A percentile compares a stretch with the other conserved stretches of the same genome.
Evolutionary conservation across 1,140 invertebrate genomes (phyloP).

Genomic region (Triops longicaudatus): DNA sequence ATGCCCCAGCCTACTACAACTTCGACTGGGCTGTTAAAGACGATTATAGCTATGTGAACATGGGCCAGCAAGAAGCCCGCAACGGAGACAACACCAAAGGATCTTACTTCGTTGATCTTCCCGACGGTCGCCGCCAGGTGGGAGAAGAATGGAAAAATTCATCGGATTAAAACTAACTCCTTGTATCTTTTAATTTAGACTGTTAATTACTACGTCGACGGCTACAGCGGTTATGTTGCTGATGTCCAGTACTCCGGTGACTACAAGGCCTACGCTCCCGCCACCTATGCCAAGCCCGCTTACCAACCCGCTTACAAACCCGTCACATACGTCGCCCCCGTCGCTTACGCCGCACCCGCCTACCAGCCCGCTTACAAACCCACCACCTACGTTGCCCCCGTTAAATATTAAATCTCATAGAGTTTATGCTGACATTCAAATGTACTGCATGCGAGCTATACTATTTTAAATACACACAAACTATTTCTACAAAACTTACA

Average conservation of each 20-base stretch:
- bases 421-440: background rate
- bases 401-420: background rate
- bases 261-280: constrained; percentile 9
- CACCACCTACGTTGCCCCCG: too few species aligned
- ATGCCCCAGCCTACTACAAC: constrained; percentile 29
- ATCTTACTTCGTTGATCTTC: constrained; percentile 33
- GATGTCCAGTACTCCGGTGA: constrained; percentile 31
- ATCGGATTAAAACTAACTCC: background rate
- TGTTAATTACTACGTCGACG: constrained; percentile 29
- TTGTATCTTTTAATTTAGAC: background rate
- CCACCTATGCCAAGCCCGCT: constrained; percentile 17
- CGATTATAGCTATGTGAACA: constrained; percentile 29
- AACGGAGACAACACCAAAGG: constrained; percentile 32
- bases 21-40: constrained; percentile 33
- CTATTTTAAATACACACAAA: too few species aligned
- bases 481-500: too few species aligned
- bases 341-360: background rate
- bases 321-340: background rate
- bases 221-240: constrained; percentile 30
- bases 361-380: background rate
- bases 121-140: constrained; percentile 33
- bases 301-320: background rate
- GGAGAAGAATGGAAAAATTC: background rate
- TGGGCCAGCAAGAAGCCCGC: constrained; percentile 32
- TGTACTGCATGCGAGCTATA: too few species aligned